A percentile compares a stretch with the other conserved stretches of the same genome.
These are phyloP conservation scores for Gallinago stenura DNA, from an alignment of 2,797 vertebrate species.

Conservation along the genomic window DNA sequence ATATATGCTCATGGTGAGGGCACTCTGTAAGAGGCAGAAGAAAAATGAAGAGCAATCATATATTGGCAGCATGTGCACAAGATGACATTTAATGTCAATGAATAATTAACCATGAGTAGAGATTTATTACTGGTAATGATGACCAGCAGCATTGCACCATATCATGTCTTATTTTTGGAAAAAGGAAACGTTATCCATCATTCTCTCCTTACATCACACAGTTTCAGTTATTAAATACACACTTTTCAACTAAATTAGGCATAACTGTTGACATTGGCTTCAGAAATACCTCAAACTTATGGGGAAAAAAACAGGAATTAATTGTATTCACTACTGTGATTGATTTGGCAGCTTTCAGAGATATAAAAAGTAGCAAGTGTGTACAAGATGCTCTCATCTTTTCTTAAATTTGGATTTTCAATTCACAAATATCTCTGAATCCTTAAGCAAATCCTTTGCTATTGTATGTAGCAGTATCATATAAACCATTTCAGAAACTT, in stretches of 20 bases:
- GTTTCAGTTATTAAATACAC: background rate
- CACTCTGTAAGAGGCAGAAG: background rate
- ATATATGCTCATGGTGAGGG: fast-evolving
- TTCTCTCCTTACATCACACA: background rate
- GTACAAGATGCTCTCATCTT: background rate
- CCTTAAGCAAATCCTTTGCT: background rate
- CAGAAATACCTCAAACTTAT: background rate
- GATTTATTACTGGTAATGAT: background rate
- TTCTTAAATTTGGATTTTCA: background rate
- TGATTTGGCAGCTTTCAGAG: background rate
- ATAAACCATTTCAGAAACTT: background rate
- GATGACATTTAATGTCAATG: background rate
- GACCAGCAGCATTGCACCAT: background rate
- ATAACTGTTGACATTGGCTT: background rate
- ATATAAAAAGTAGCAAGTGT: background rate
- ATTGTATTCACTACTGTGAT: background rate
- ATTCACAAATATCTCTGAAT: background rate
- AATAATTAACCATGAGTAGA: background rate
- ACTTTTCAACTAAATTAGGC: background rate
- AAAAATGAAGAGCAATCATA: background rate
- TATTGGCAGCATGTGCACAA: background rate
- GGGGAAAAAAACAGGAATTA: background rate
- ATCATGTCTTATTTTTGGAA: background rate
- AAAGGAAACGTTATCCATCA: background rate
- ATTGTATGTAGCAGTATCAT: background rate